phyloP scores from a whole-genome alignment of 2,888 invertebrate genomes.

The Aporophyla lueneburgensis region DNA sequence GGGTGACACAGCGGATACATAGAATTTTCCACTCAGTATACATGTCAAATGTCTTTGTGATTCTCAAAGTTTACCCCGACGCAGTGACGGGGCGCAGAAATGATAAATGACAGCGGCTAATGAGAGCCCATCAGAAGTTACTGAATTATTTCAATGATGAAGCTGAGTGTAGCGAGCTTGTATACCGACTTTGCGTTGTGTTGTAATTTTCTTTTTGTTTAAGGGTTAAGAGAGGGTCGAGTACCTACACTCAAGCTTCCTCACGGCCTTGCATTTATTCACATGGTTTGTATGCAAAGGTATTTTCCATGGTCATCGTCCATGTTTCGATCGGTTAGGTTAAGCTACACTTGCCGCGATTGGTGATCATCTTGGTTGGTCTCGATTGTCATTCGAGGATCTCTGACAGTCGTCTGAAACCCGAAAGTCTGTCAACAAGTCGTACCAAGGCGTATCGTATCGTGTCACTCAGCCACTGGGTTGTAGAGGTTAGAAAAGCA shows the following conservation, averaged over 20 bases:
- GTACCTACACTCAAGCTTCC: not conserved
- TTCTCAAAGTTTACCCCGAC: slow-evolving; percentile 64
- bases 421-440: too few species aligned
- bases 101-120: slow-evolving; percentile 75
- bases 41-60: slow-evolving; percentile 73
- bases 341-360: too few species aligned
- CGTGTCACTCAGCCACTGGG: too few species aligned
- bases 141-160: slow-evolving; percentile 76
- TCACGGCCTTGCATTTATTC: not conserved
- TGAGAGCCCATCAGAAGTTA: slow-evolving; percentile 76
- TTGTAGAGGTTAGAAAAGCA: too few species aligned
- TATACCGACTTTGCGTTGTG: slow-evolving; percentile 32
- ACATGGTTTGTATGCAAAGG: not conserved
- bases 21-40: slow-evolving; percentile 71
- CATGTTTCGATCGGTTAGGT: not conserved
- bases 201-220: slow-evolving; percentile 39
- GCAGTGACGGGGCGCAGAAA: slow-evolving; percentile 63
- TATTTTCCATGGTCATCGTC: not conserved
- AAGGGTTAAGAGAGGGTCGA: slow-evolving; percentile 1
- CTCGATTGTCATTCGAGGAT: too few species aligned
- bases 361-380: too few species aligned
- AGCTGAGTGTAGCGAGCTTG: slow-evolving; percentile 54
- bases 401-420: too few species aligned
- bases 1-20: slow-evolving; percentile 68
- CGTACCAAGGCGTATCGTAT: too few species aligned